These are phyloP conservation scores for Episyrphus balteatus DNA, from an alignment of 1,140 invertebrate genomes.

Conservation along the genomic window DNA sequence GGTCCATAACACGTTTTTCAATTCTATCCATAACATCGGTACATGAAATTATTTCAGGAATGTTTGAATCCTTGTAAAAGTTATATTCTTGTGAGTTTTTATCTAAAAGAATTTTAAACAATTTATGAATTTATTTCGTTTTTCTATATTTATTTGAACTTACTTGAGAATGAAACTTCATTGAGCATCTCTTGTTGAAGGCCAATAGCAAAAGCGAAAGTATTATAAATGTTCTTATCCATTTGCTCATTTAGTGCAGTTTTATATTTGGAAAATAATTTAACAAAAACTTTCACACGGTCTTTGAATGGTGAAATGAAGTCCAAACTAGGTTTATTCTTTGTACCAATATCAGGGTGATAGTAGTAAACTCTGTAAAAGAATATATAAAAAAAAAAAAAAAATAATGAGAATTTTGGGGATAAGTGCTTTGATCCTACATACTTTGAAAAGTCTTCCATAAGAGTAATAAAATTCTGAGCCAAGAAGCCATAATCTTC, in stretches of 20 bases:
- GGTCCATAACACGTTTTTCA: slow-evolving; percentile 46
- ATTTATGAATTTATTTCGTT: neutral
- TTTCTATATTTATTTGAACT: slow-evolving; percentile 2
- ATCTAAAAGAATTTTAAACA: too few relatives aligned
- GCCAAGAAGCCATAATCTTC: slow-evolving; percentile 27
- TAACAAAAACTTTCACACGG: slow-evolving; percentile 23
- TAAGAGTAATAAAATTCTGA: slow-evolving; percentile 22
- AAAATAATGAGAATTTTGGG: too few relatives aligned
- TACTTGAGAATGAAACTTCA: slow-evolving; percentile 13
- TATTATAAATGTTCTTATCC: slow-evolving; percentile 22
- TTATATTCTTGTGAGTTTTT: slow-evolving; percentile 38
- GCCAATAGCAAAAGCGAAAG: slow-evolving; percentile 17
- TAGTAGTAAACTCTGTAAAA: slow-evolving; percentile 12
- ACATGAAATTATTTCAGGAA: slow-evolving; percentile 64
- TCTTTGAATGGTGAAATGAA: slow-evolving; percentile 15
- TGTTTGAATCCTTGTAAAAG: slow-evolving; percentile 79
- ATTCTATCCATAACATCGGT: slow-evolving; percentile 55
- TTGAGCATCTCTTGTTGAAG: slow-evolving; percentile 20
- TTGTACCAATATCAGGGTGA: slow-evolving; percentile 3
- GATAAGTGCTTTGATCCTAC: too few relatives aligned
- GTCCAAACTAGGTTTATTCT: slow-evolving; percentile 2
- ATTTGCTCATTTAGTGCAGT: slow-evolving; percentile 14
- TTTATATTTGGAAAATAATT: slow-evolving; percentile 21
- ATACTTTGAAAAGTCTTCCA: slow-evolving; percentile 15
- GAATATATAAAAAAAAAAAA: too few relatives aligned